Conservation (phyloP, 2,113 vertebrate species). For the Coregonus clupeaformis region DNA sequence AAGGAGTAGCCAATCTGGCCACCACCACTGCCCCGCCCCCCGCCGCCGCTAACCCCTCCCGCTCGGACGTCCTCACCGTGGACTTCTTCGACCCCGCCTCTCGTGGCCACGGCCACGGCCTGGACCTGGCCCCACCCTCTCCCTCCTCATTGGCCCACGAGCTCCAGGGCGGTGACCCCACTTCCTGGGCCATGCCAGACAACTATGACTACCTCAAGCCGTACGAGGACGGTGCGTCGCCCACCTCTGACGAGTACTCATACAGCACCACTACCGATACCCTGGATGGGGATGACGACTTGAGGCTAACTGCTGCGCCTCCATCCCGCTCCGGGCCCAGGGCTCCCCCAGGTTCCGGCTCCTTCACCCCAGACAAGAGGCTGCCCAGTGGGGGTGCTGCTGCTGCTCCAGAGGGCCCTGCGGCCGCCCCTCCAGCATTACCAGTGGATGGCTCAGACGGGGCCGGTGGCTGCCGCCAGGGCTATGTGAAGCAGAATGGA, state of each 20-base stretch:
- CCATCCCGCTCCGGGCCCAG: conserved; percentile 62
- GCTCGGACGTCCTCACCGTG: conserved; percentile 73
- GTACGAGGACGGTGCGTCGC: conserved; percentile 82
- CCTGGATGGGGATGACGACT: conserved; percentile 75
- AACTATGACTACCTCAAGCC: conserved; percentile 87
- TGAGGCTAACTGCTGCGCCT: conserved; percentile 59
- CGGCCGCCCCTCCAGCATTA: conserved; percentile 33
- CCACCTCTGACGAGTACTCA: conserved; percentile 83
- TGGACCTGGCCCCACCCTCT: conserved; percentile 59
- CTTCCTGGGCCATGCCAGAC: conserved; percentile 82
- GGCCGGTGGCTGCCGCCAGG: conserved; percentile 76
- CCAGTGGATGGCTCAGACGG: conserved; percentile 66
- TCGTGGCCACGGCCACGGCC: conserved; percentile 56
- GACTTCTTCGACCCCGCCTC: conserved; percentile 82
- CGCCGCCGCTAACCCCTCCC: conserved; percentile 53
- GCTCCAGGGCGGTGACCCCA: conserved; percentile 75
- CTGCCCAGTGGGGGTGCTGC: conserved; percentile 33
- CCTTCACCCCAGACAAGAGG: conserved; percentile 30
- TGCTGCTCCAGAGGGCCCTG: conserved; percentile 8
- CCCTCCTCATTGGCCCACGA: conserved; percentile 62
- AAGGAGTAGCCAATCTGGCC: neutral
- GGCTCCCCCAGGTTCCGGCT: conserved; percentile 32
- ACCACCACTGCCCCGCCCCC: conserved; percentile 42
- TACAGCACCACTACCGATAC: conserved; percentile 82
- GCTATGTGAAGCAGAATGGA: conserved; percentile 81